Percentiles rank a stretch among this genome's conserved stretches.
These are phyloP conservation scores for Urocyon cinereoargenteus DNA, from an alignment of 2,797 vertebrate genomes.

Conservation along the genomic window DNA sequence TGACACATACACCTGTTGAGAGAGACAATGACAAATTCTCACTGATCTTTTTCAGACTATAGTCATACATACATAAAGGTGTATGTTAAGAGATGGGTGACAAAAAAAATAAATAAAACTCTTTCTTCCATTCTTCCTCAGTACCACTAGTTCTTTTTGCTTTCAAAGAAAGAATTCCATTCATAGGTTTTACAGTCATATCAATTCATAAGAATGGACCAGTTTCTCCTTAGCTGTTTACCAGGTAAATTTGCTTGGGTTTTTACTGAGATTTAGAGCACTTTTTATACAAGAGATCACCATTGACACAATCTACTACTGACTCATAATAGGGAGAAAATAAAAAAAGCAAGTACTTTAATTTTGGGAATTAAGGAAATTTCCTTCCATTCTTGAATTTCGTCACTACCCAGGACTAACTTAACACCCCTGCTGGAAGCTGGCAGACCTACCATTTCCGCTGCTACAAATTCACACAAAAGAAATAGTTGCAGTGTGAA, in stretches of 20 bases:
- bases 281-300: not conserved
- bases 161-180: slow-evolving; percentile 4
- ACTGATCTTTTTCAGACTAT: not conserved
- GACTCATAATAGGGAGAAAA: not conserved
- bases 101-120: not conserved
- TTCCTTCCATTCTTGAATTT: slow-evolving; percentile 40
- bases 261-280: not conserved
- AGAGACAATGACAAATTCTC: not conserved
- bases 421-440: slow-evolving; percentile 54
- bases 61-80: not conserved
- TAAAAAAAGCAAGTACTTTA: not conserved
- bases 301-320: not conserved
- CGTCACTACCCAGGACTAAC: slow-evolving; percentile 17
- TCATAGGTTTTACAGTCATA: not conserved
- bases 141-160: not conserved
- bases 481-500: slow-evolving; percentile 67
- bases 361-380: not conserved
- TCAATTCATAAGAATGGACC: not conserved
- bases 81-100: not conserved
- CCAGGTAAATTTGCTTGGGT: not conserved
- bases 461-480: slow-evolving; percentile 33
- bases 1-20: not conserved
- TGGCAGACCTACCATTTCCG: slow-evolving; percentile 51
- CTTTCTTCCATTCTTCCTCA: not conserved
- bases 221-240: not conserved